Percentiles rank a stretch among this genome's conserved stretches.
Evolutionary conservation across 2,113 vertebrate species (phyloP).

Genomic region (Semnornis frantzii): DNA sequence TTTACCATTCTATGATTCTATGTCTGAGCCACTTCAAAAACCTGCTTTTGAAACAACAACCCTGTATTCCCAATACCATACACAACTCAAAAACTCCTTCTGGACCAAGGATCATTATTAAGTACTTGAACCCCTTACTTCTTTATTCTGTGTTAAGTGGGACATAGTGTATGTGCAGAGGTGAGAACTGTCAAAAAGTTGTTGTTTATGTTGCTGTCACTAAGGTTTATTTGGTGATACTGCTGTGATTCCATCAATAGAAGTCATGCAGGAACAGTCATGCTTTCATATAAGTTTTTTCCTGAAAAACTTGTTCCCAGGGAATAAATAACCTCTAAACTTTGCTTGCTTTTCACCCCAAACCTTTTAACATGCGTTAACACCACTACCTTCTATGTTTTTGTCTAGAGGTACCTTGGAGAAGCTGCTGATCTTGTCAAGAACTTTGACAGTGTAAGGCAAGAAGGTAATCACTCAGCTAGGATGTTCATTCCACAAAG

Average conservation of each 20-base stretch:
- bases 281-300: background rate
- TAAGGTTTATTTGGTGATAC: background rate
- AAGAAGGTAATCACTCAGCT: background rate
- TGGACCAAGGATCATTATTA: background rate
- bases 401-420: background rate
- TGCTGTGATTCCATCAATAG: background rate
- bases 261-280: background rate
- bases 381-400: background rate
- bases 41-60: background rate
- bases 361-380: background rate
- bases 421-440: background rate
- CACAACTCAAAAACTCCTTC: background rate
- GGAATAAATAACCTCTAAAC: background rate
- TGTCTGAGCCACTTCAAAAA: background rate
- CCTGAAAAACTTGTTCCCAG: background rate
- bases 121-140: background rate
- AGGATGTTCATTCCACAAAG: background rate
- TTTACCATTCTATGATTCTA: no score
- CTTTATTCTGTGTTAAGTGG: background rate
- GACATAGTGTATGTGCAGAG: background rate
- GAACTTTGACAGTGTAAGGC: background rate
- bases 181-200: background rate
- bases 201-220: background rate
- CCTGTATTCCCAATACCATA: accelerated
- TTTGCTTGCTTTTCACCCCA: background rate